Percentiles rank a stretch among this genome's conserved stretches.
These are phyloP conservation scores for Trachelus tabidus DNA, from an alignment of 2,888 invertebrate species.

Conservation along the genomic window DNA sequence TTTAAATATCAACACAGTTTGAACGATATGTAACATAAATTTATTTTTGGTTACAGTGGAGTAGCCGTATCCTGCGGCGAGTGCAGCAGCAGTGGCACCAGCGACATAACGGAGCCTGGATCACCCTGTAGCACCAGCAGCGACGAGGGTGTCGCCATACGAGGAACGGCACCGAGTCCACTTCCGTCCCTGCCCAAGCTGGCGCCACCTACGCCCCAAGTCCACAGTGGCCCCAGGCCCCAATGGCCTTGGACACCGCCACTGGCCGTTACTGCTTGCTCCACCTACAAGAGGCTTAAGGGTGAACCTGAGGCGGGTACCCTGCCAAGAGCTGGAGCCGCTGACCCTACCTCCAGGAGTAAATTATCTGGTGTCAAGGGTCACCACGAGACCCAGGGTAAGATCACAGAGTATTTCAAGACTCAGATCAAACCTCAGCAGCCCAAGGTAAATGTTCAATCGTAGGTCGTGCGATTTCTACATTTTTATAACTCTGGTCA, in stretches of 20 bases:
- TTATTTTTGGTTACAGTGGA: slow-evolving; percentile 74
- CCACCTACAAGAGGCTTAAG: slow-evolving; percentile 60
- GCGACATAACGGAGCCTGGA: slow-evolving; percentile 88
- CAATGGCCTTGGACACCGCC: slow-evolving; percentile 65
- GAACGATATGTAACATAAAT: not conserved
- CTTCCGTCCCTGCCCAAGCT: slow-evolving; percentile 54
- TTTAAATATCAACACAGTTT: not conserved
- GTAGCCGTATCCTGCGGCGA: slow-evolving; percentile 81
- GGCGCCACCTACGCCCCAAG: slow-evolving; percentile 51
- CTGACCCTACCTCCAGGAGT: slow-evolving; percentile 52
- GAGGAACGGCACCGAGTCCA: slow-evolving; percentile 53
- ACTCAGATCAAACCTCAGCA: slow-evolving; percentile 81
- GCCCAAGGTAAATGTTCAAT: slow-evolving; percentile 37
- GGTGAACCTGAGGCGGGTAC: slow-evolving; percentile 61
- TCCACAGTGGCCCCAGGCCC: slow-evolving; percentile 57
- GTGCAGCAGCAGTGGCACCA: slow-evolving; percentile 71
- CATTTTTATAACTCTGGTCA: not conserved
- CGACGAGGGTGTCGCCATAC: slow-evolving; percentile 68
- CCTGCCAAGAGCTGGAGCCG: slow-evolving; percentile 54
- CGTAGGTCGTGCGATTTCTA: not conserved
- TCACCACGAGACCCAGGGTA: slow-evolving; percentile 72
- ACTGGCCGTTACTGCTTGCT: slow-evolving; percentile 58
- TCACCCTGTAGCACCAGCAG: slow-evolving; percentile 82
- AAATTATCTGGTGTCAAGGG: slow-evolving; percentile 39
- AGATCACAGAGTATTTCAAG: slow-evolving; percentile 88